Evolutionary conservation across 2,113 vertebrate species (phyloP), one percentile per base, ranked within the genome.

Genomic region (Mugil cephalus): DNA sequence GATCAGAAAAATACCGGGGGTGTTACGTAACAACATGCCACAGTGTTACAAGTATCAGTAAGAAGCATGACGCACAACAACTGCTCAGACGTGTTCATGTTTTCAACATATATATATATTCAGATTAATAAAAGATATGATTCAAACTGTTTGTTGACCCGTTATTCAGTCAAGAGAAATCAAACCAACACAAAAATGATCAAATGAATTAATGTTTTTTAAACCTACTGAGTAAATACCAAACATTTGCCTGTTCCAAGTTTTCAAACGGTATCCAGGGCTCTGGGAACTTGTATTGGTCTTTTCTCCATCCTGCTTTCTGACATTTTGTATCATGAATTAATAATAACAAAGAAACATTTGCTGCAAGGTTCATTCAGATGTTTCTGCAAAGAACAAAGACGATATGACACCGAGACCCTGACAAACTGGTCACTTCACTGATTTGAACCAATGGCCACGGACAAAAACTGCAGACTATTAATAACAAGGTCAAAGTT

Each of bases 291-390:
- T 8, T 2, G 17, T 1, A 12, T 24, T 55, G 15, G 12, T 50
- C 30, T 53, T 71, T 17, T n/a, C 8, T 11, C 21, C 11, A 4
- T 46, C 0, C 6, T 4, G 19, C 2, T 50, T 40, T 42, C 34
- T 72, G 21, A 66, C 19, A 53, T 47, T 71, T 47, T 30, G 8
- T 6, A 24, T 56, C 13, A 59, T 10, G 12, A 46, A 79, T 6
- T 1, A 54, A 17, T 47, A 42, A 42, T 7, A 38, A 40, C 24
- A 30, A 30, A 30, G 24, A n/a, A n/a, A 17, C 5, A 18, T 42
- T 38, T n/a, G 10, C 13, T 61, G 51, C 30, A 38, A 12, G 17
- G 13, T 19, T 40, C 4, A 38, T 12, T 66, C n/a, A 61, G 8
- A 63, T 10, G 42, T 21, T 36, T 15, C 11, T 12, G 17, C 0